A percentile compares a stretch with the other conserved stretches of the same genome.
These are phyloP conservation scores for Eupithecia vulgata DNA, from an alignment of 2,888 invertebrate species.

Conservation along the genomic window DNA sequence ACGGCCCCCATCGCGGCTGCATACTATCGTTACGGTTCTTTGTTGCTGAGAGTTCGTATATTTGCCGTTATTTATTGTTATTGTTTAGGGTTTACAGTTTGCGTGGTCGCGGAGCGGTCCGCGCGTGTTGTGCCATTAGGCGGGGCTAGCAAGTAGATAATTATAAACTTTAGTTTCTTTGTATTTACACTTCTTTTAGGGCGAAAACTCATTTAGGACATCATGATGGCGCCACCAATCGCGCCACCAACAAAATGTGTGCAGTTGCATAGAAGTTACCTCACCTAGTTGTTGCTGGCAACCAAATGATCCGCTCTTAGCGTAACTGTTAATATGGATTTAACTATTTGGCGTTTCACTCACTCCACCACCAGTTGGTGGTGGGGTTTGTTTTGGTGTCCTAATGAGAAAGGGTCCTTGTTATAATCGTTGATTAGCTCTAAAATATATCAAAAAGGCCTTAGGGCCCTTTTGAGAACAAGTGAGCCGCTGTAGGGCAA, in stretches of 20 bases:
- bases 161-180: not conserved
- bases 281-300: too few relatives aligned
- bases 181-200: not conserved
- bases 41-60: slow-evolving; percentile 75
- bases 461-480: not conserved
- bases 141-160: slow-evolving; percentile 27
- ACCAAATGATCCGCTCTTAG: too few relatives aligned
- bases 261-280: too few relatives aligned
- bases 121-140: slow-evolving; percentile 72
- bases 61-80: slow-evolving; percentile 78
- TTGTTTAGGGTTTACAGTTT: slow-evolving; percentile 63
- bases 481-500: not conserved
- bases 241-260: too few relatives aligned
- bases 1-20: not conserved
- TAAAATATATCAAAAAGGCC: not conserved
- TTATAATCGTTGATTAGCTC: not conserved
- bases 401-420: too few relatives aligned
- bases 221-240: too few relatives aligned
- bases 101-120: slow-evolving; percentile 70
- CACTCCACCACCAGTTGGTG: too few relatives aligned
- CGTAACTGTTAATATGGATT: too few relatives aligned
- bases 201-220: too few relatives aligned
- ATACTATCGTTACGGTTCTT: slow-evolving; percentile 69
- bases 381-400: too few relatives aligned
- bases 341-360: too few relatives aligned